phyloP scores from a whole-genome alignment of 2,113 vertebrate genomes.

The Panthera tigris region DNA sequence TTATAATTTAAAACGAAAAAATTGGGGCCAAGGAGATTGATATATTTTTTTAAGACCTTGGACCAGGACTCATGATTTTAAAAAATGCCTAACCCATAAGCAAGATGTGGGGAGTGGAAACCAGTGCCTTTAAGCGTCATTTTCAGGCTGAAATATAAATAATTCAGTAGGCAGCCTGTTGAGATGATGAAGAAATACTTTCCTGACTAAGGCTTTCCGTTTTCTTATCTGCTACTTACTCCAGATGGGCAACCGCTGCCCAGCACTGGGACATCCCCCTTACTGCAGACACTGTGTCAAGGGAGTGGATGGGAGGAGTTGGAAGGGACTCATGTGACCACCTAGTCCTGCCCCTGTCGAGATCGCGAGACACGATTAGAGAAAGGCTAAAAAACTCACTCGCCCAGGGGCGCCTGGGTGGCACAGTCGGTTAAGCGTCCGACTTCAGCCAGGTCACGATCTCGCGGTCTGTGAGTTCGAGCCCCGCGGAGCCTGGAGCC shows the following conservation, averaged over 20 bases:
- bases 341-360: not conserved
- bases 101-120: not conserved
- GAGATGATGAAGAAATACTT: conserved; percentile 18
- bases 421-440: too few species aligned
- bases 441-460: too few species aligned
- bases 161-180: not conserved
- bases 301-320: not conserved
- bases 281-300: not conserved
- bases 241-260: not conserved
- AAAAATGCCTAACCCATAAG: not conserved
- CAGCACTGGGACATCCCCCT: not conserved
- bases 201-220: not conserved
- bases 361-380: not conserved
- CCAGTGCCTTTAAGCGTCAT: not conserved
- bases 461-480: too few species aligned
- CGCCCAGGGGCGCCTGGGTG: too few species aligned
- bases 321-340: not conserved
- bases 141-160: not conserved
- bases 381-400: not conserved
- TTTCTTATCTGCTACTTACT: not conserved
- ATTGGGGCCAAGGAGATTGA: not conserved
- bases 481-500: too few species aligned
- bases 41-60: not conserved
- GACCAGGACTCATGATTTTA: not conserved
- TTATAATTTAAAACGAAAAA: conserved; percentile 28